These are phyloP conservation scores for Carapus acus DNA, from an alignment of 2,797 vertebrate genomes.

Conservation along the genomic window DNA sequence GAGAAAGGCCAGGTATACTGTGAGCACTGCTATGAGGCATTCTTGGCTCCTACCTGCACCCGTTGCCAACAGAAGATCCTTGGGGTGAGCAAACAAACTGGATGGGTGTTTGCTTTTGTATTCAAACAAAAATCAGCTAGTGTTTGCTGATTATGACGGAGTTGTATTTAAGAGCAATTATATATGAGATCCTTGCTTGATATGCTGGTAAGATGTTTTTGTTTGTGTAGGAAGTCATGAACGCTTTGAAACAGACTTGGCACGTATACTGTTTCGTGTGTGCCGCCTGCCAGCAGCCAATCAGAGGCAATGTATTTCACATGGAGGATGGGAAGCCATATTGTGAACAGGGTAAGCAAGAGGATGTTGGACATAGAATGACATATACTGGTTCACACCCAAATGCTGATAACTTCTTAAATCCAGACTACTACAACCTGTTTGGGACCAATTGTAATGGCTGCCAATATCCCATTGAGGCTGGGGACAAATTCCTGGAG, in stretches of 20 bases:
- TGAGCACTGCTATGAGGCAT: conserved; percentile 89
- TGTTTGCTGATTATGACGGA: no score
- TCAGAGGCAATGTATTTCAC: conserved; percentile 92
- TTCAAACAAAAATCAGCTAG: no score
- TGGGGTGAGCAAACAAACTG: conserved; percentile 77
- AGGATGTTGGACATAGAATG: no score
- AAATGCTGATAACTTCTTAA: not conserved
- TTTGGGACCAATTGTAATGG: conserved; percentile 94
- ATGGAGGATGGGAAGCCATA: conserved; percentile 96
- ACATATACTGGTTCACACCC: no score
- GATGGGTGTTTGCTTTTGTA: no score
- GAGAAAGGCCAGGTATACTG: conserved; percentile 90
- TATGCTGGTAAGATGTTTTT: not conserved
- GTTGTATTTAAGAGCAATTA: no score
- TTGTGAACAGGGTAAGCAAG: conserved; percentile 86
- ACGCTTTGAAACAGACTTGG: conserved; percentile 97
- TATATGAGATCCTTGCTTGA: no score
- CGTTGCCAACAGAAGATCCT: conserved; percentile 90
- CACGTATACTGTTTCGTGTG: conserved; percentile 95
- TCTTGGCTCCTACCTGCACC: conserved; percentile 87
- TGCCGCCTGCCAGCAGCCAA: conserved; percentile 87
- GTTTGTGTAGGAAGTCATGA: conserved; percentile 88
- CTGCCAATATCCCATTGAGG: conserved; percentile 97
- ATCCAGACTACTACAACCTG: conserved; percentile 86
- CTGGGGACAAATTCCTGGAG: conserved; percentile 94